Percentiles rank a stretch among this genome's conserved stretches.
phyloP scores from a whole-genome alignment of 2,113 vertebrate genomes.

The Miniopterus natalensis region DNA sequence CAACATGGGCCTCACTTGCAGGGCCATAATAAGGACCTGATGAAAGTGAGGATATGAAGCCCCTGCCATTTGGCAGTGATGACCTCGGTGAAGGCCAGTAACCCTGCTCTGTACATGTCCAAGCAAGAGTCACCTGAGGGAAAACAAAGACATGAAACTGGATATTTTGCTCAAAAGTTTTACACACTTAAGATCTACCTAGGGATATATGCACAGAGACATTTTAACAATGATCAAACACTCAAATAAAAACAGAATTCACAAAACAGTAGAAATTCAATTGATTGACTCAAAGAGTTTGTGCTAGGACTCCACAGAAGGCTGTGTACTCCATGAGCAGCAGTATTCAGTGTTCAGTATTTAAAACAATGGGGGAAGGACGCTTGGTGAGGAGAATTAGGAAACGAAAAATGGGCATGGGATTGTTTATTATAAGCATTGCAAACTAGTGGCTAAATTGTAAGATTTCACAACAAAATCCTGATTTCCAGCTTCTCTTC shows the following conservation, averaged over 20 bases:
- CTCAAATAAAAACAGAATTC: not conserved
- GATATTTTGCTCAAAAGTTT: not conserved
- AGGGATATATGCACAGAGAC: not conserved
- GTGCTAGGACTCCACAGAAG: not conserved
- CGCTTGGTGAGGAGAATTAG: not conserved
- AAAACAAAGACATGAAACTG: not conserved
- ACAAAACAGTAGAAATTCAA: not conserved
- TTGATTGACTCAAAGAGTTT: not conserved
- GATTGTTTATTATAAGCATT: not conserved
- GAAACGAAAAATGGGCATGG: not conserved
- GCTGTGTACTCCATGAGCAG: not conserved
- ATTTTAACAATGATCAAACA: not conserved
- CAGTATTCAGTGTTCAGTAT: not conserved
- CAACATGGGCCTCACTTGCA: accelerated
- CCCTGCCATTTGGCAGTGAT: not conserved
- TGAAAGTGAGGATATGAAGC: not conserved
- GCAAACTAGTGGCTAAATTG: not conserved
- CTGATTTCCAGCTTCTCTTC: not conserved
- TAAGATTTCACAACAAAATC: not conserved
- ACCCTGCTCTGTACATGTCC: no score
- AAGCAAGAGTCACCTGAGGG: not conserved
- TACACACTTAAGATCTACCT: not conserved
- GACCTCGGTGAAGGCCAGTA: accelerated
- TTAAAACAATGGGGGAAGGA: not conserved
- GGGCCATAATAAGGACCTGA: not conserved